Conservation (phyloP, 2,113 vertebrate genomes). For the Petrocephalus zakoni region DNA sequence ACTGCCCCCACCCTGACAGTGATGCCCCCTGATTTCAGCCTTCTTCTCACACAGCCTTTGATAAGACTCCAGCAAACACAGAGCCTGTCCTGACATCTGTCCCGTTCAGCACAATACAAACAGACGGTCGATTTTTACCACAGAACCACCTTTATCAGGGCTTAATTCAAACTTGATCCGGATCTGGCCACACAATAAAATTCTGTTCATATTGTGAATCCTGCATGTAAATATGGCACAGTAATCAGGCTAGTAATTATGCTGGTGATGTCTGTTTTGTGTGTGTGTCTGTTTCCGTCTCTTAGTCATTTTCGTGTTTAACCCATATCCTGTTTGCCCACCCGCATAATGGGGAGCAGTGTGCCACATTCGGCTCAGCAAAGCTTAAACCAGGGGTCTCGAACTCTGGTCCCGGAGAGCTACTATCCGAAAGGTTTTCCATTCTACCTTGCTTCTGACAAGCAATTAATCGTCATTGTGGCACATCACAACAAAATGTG, state of each 20-base stretch:
- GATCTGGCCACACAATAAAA: neutral
- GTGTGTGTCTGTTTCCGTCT: neutral
- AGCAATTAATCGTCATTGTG: too few relatives aligned
- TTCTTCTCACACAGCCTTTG: neutral
- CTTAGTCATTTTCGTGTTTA: neutral
- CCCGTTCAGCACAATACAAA: neutral
- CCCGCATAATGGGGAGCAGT: neutral
- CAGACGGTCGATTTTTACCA: neutral
- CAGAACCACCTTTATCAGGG: neutral
- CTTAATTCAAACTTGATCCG: neutral
- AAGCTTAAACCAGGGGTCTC: neutral
- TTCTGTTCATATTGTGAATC: neutral
- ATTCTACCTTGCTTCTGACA: too few relatives aligned
- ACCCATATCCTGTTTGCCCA: neutral
- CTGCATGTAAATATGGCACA: neutral
- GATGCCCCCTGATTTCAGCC: neutral
- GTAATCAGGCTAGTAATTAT: neutral
- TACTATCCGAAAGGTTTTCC: too few relatives aligned
- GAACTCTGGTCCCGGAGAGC: too few relatives aligned
- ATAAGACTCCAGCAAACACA: neutral
- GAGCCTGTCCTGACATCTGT: neutral
- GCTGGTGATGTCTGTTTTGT: neutral
- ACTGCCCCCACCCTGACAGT: neutral
- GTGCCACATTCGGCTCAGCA: neutral
- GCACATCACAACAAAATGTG: too few relatives aligned